phyloP scores from a whole-genome alignment of 1,140 invertebrate species.

The Pantala flavescens region DNA sequence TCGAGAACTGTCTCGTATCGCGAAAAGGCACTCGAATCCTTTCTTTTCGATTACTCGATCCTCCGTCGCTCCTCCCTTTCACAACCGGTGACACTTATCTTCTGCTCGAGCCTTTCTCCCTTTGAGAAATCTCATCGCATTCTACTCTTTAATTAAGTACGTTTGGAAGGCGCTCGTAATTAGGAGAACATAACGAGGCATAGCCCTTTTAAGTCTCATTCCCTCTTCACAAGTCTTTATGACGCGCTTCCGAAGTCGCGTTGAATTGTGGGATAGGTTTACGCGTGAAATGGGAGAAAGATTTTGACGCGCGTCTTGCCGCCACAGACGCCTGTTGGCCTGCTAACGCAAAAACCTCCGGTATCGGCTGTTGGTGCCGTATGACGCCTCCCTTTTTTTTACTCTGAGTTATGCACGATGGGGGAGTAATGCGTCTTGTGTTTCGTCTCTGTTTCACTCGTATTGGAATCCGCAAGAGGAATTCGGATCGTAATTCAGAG shows the following conservation, averaged over 20 bases:
- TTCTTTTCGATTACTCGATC: background rate
- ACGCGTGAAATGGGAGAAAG: background rate
- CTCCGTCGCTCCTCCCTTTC: background rate
- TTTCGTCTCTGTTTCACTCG: background rate
- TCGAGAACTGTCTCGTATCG: no score
- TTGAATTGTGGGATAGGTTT: background rate
- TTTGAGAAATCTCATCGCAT: background rate
- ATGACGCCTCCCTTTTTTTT: background rate
- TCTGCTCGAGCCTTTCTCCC: background rate
- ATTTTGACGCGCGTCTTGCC: background rate
- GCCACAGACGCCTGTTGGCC: background rate
- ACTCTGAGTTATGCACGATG: background rate
- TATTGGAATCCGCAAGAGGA: background rate
- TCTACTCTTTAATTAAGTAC: background rate
- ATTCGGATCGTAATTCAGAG: background rate
- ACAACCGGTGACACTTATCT: background rate
- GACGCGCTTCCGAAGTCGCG: background rate
- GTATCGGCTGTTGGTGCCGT: background rate
- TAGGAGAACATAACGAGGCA: conserved; percentile 2
- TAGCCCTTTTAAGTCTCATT: background rate
- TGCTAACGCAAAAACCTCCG: background rate
- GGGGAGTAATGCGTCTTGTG: background rate
- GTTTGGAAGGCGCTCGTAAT: background rate
- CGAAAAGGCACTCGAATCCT: background rate
- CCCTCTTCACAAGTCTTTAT: background rate